Percentiles rank a stretch among this genome's conserved stretches.
phyloP scores from a whole-genome alignment of 2,113 vertebrate species.

The Erythrocercus mccallii region DNA sequence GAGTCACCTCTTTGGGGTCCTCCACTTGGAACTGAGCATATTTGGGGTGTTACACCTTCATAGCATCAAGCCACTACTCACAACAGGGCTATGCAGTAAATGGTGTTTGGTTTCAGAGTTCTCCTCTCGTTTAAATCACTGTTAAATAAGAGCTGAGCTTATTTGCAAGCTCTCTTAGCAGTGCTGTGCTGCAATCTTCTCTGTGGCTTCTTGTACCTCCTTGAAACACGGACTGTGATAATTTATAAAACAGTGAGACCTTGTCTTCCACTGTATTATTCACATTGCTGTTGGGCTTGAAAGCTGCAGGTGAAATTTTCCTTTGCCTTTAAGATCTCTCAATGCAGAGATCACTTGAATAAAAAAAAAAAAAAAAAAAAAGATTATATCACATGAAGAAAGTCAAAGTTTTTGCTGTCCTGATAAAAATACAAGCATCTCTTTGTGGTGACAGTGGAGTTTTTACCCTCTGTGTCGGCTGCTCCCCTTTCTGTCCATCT shows the following conservation, averaged over 20 bases:
- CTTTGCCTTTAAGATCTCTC: neutral
- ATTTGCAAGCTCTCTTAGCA: neutral
- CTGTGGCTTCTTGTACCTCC: neutral
- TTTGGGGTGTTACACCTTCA: neutral
- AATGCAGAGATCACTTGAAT: neutral
- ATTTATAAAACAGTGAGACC: neutral
- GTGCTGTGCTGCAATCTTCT: neutral
- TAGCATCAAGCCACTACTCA: neutral
- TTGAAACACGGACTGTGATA: neutral
- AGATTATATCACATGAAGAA: neutral
- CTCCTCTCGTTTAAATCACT: neutral
- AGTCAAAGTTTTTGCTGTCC: neutral
- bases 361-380: neutral
- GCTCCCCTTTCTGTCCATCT: neutral
- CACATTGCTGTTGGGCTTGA: neutral
- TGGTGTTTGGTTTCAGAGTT: neutral
- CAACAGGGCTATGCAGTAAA: too few relatives aligned
- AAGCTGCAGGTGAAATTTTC: neutral
- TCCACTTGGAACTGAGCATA: neutral
- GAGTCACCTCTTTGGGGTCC: neutral
- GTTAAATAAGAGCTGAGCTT: neutral
- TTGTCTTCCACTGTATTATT: neutral
- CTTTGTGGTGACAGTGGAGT: neutral
- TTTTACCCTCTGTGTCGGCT: fast-evolving
- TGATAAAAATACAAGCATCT: neutral